A percentile compares a stretch with the other conserved stretches of the same genome.
Conservation (phyloP, 2,797 vertebrate species). For the Sphenopsis melanotis region DNA sequence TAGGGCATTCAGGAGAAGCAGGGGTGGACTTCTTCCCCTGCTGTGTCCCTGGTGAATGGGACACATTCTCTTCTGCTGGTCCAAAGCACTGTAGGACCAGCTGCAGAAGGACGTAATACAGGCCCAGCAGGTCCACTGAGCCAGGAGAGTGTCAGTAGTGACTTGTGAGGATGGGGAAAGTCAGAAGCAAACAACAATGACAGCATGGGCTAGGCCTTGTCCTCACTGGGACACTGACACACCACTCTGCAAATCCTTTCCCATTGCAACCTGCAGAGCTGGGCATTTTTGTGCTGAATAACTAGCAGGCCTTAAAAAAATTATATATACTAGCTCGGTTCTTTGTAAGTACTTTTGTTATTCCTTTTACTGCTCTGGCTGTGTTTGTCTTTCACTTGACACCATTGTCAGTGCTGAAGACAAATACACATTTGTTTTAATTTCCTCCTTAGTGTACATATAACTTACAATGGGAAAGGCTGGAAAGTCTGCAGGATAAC, state of each 20-base stretch:
- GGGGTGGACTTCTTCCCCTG: neutral
- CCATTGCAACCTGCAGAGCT: neutral
- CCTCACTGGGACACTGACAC: neutral
- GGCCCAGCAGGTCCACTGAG: accelerated
- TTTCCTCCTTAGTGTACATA: slow-evolving; percentile 49
- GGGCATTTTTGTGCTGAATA: neutral
- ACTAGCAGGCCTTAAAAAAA: neutral
- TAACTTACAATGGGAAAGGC: slow-evolving; percentile 53
- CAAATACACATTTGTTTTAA: slow-evolving; percentile 54
- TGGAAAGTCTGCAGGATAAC: slow-evolving; percentile 72
- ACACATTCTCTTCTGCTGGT: neutral
- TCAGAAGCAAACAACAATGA: neutral
- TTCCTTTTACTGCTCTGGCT: slow-evolving; percentile 22
- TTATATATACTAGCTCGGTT: neutral
- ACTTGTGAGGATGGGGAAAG: neutral
- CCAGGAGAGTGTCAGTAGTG: neutral
- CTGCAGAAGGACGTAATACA: neutral
- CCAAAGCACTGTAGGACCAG: neutral
- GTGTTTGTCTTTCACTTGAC: slow-evolving; percentile 25
- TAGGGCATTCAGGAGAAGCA: neutral
- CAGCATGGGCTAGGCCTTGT: neutral
- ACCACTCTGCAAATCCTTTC: neutral
- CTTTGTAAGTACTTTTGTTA: neutral
- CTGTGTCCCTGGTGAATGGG: neutral
- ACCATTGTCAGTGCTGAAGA: slow-evolving; percentile 31